phyloP scores from a whole-genome alignment of 2,797 vertebrate genomes.

The Cryptoprocta ferox region DNA sequence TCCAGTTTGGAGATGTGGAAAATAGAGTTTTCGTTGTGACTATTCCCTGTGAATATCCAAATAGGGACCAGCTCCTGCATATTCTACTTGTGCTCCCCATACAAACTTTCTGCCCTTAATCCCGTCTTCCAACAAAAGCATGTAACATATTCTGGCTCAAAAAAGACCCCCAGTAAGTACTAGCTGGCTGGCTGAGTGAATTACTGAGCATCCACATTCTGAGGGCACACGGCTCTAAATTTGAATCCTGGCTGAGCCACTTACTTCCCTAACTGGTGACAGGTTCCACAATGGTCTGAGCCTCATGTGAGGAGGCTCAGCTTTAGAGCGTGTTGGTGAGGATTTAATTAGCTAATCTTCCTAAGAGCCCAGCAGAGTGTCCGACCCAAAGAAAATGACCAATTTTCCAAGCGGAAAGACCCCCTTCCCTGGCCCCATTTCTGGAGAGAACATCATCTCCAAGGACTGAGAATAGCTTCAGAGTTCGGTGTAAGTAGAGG shows the following conservation, averaged over 20 bases:
- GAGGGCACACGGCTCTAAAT: neutral
- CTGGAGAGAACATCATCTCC: neutral
- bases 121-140: neutral
- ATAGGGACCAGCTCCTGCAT: neutral
- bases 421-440: neutral
- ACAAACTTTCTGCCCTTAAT: too few relatives aligned
- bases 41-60: neutral
- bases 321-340: neutral
- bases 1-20: neutral
- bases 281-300: neutral
- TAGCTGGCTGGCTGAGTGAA: neutral
- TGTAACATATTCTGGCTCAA: neutral
- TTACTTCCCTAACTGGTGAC: neutral
- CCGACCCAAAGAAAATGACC: neutral
- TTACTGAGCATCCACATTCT: neutral
- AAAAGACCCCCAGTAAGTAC: neutral
- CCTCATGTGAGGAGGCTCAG: neutral
- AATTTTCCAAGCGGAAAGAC: neutral
- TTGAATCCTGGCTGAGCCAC: neutral
- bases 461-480: neutral
- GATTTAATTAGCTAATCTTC: neutral
- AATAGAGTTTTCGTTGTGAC: neutral
- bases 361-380: neutral
- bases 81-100: neutral
- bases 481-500: neutral